Evolutionary conservation across 1,140 invertebrate species (phyloP), one percentile per base, ranked within the genome.

Genomic region (Coptotermes formosanus): DNA sequence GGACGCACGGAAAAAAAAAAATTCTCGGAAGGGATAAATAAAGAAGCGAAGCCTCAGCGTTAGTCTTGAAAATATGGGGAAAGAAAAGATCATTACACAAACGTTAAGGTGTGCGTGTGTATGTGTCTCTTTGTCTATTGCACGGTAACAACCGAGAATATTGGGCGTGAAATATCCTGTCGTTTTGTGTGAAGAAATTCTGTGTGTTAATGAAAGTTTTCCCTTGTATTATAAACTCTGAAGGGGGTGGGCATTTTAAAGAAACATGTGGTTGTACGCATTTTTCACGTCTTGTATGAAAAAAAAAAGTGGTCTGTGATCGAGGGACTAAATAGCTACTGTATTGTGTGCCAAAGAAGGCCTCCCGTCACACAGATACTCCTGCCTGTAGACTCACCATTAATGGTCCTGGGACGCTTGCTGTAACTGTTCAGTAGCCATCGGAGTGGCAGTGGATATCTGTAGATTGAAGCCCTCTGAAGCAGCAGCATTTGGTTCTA

Each of bases 51-150:
- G 7, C 64, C 64, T 64, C 25, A 16, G 59, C 59, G 59, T 64
- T 64, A 64, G 59, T 64, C 59, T 75, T 75, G 64, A 25, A 75
- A 75, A 75, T 75, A 75, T 30, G 14, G n/a, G 64, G 64, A 75
- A 75, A 75, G 64, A 75, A 64, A 75, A 75, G 64, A 75, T 75
- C 64, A 75, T 75, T 75, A 75, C 64, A 75, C 64, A 75, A 75
- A 75, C n/a, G 64, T 75, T 75, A 75, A 75, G 64, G 9, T 75
- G n/a, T 75, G n/a, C 30, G n/a, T 75, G 38, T 38, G 64, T 30
- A n/a, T 75, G 64, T 75, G 25, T 75, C 64, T 75, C 64, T 55
- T 55, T 55, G n/a, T 75, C 64, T 75, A 75, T 75, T 75, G 64
- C 25, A 1, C n/a, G 6, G 25, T 75, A 75, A 25, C 64, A 75